Base-by-base conservation (phyloP, 1,140 invertebrate genomes). In the Papilio polyxenes region DNA sequence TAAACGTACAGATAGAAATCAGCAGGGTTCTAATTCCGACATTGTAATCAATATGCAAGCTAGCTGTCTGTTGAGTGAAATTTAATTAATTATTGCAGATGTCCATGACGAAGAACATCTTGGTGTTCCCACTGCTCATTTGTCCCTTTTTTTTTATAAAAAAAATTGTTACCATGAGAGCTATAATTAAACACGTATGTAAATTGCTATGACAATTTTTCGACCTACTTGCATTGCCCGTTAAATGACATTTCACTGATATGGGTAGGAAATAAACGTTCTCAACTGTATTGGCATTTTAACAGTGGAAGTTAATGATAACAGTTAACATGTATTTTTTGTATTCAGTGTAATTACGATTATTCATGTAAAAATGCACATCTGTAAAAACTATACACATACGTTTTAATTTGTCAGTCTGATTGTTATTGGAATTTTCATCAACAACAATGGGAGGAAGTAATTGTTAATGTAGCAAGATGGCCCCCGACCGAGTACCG, bases 391-490 rank as follows among this genome's bases (percentile, higher is more conserved):
- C 44, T 23, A 15, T 31, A 7, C 3, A 44, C 23, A n/a, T 49
- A 44, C 17, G 15, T 76, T 76, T 76, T 48, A 49, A 51, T 48
- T 17, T 20, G 40, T 49, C 48, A 48, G 75, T 51, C 7, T 51
- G 72, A 76, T 48, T 49, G 44, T 15, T 3, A 76, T 48, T 76
- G 75, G 75, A 76, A 48, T 76, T 76, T 76, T 76, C 20, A 75
- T 49, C 37, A 49, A 48, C 75, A 23, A 76, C 75, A 76, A 76
- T 76, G 75, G 75, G 23, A 76, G 48, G 75, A 76, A 76, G 75
- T 76, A 20, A 76, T 76, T 76, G 75, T 75, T 75, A 48, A 75
- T 75, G 74, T 75, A 31, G 44, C n/a, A 76, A 48, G 48, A 76
- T 51, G n/a, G 75, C 44, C 48, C 75, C 75, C 10, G 15, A n/a